A percentile compares a stretch with the other conserved stretches of the same genome.
Conservation (phyloP, 1,140 invertebrate genomes). For the Frieseomelitta varia region DNA sequence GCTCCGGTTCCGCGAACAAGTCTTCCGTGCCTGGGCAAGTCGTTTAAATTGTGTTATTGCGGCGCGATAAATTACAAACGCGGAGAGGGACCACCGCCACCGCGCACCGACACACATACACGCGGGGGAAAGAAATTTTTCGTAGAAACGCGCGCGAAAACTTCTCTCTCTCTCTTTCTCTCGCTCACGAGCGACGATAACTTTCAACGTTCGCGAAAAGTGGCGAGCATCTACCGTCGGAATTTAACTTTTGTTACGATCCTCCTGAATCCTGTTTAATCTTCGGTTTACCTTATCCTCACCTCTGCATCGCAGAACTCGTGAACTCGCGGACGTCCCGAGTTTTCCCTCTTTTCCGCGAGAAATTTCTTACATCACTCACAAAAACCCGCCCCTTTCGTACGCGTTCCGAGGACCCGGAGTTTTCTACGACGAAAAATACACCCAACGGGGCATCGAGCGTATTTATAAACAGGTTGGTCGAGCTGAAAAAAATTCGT, state of each 20-base stretch:
- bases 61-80: constrained; percentile 39
- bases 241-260: constrained; percentile 45
- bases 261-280: constrained; percentile 38
- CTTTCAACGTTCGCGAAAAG: constrained; percentile 23
- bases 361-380: constrained; percentile 1
- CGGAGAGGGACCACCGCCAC: too few species aligned
- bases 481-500: background rate
- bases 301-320: background rate
- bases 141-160: background rate
- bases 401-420: background rate
- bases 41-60: constrained; percentile 53
- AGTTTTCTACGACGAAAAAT: too few species aligned
- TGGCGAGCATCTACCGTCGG: background rate
- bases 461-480: background rate
- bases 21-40: constrained; percentile 37
- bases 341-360: background rate
- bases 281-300: constrained; percentile 21
- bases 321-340: background rate
- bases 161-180: background rate
- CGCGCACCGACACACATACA: too few species aligned
- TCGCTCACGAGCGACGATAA: background rate
- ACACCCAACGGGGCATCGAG: too few species aligned
- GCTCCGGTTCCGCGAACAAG: constrained; percentile 39
- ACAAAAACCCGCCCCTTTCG: background rate
- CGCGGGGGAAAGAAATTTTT: constrained; percentile 30